These are phyloP conservation scores for Apodemus speciosus DNA, from an alignment of 2,113 vertebrate species.

Conservation along the genomic window DNA sequence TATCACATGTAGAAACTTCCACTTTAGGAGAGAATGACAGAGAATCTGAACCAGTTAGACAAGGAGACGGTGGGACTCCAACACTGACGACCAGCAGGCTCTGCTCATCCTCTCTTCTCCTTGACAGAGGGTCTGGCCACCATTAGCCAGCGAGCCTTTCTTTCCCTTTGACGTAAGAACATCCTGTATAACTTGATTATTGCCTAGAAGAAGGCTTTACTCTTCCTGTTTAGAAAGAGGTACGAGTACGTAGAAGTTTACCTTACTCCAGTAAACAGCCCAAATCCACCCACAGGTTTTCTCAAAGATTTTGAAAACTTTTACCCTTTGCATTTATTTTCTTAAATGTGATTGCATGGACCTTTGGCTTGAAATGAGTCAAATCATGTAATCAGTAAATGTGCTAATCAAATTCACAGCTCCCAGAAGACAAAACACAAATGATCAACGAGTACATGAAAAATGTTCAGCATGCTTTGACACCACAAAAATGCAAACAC, in stretches of 20 bases:
- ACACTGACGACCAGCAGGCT: neutral
- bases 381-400: neutral
- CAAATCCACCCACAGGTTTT: neutral
- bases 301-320: neutral
- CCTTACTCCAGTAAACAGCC: no score
- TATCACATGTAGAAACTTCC: no score
- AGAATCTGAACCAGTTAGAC: neutral
- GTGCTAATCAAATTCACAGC: neutral
- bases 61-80: no score
- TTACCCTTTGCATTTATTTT: neutral
- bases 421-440: neutral
- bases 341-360: neutral
- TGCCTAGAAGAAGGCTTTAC: neutral
- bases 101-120: neutral
- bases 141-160: neutral
- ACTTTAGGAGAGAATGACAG: neutral
- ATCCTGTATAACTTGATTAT: neutral
- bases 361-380: neutral
- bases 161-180: neutral
- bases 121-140: neutral
- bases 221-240: neutral
- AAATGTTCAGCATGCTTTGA: neutral
- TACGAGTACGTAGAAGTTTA: neutral
- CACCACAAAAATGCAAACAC: neutral
- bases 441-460: neutral